Percentiles rank a stretch among this genome's conserved stretches.
Conservation (phyloP, 2,888 invertebrate species). For the Tachina lurida region DNA sequence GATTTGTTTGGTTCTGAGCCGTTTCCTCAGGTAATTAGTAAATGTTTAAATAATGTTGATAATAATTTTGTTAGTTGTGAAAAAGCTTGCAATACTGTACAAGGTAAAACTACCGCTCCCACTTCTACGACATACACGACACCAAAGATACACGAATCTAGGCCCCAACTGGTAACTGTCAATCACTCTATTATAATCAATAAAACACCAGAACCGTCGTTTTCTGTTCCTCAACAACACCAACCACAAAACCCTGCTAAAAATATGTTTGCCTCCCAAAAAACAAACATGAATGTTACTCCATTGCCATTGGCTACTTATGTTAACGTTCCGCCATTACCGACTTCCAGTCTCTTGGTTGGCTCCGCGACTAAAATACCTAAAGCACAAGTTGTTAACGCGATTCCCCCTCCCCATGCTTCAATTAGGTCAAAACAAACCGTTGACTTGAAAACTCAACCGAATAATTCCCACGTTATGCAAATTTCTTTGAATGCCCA, state of each 20-base stretch:
- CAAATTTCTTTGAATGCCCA: constrained; percentile 35
- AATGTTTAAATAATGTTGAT: constrained; percentile 73
- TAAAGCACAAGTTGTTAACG: constrained; percentile 57
- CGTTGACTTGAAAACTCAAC: constrained; percentile 25
- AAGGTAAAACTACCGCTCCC: constrained; percentile 65
- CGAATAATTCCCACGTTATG: constrained; percentile 32
- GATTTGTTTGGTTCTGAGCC: constrained; percentile 83
- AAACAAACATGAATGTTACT: constrained; percentile 45
- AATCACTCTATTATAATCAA: constrained; percentile 83
- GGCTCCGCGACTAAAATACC: constrained; percentile 33
- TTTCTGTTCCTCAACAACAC: constrained; percentile 48
- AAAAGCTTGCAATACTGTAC: constrained; percentile 68
- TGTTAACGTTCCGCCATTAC: constrained; percentile 66
- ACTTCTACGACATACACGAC: constrained; percentile 53
- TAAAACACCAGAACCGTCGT: constrained; percentile 80
- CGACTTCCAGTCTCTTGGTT: constrained; percentile 8
- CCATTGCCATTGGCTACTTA: constrained; percentile 63
- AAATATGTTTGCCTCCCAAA: constrained; percentile 34
- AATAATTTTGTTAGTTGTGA: constrained; percentile 51
- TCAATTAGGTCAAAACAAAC: constrained; percentile 32
- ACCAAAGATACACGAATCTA: constrained; percentile 48
- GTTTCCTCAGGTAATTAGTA: constrained; percentile 82
- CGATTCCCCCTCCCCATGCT: constrained; percentile 46
- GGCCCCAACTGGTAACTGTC: constrained; percentile 80
- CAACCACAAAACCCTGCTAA: constrained; percentile 27